phyloP scores from a whole-genome alignment of 92 coral and sea anemone species.

The Bergia puertoricense region DNA sequence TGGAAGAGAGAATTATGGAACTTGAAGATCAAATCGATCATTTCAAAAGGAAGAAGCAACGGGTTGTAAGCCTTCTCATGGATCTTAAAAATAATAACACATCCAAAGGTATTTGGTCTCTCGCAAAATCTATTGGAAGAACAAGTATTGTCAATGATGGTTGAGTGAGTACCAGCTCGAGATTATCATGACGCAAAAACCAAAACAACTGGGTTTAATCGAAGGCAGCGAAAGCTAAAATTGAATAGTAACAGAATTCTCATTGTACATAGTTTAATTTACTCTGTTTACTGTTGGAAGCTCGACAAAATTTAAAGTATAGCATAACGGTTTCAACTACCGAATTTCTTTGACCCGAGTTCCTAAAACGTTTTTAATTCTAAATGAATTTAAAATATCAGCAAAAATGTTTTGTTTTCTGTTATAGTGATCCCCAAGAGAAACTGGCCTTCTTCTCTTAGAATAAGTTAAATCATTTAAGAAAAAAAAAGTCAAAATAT shows the following conservation, averaged over 20 bases:
- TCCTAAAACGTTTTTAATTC: not conserved
- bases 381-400: no score
- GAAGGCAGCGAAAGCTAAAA: not conserved
- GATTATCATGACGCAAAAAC: not conserved
- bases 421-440: not conserved
- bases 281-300: no score
- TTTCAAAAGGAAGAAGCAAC: conserved; percentile 46
- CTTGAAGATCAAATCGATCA: conserved; percentile 61
- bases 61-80: conserved; percentile 36
- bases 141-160: not conserved
- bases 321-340: not conserved
- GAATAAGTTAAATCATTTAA: no score
- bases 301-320: not conserved
- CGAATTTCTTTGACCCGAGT: not conserved
- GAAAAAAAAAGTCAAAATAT: no score
- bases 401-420: not conserved
- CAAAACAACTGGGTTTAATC: not conserved
- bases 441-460: not conserved
- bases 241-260: not conserved
- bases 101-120: conserved; percentile 21
- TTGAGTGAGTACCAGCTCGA: not conserved
- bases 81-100: conserved; percentile 34
- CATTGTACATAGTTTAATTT: not conserved
- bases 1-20: conserved; percentile 55
- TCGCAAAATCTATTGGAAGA: conserved; percentile 1